Percentiles rank a stretch among this genome's conserved stretches.
Conservation (phyloP, 2,888 invertebrate species). For the Apeira syringaria region DNA sequence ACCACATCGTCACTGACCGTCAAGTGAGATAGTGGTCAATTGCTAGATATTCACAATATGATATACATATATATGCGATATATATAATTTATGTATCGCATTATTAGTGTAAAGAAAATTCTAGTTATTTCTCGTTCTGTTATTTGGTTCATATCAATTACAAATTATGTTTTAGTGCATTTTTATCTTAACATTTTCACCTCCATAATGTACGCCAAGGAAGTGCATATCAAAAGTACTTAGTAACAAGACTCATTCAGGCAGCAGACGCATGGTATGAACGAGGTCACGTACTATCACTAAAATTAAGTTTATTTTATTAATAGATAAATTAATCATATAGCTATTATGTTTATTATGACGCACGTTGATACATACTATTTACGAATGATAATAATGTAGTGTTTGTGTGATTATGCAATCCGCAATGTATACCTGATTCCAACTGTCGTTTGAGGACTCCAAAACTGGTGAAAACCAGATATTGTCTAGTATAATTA, state of each 20-base stretch:
- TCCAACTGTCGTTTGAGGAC: conserved; percentile 1
- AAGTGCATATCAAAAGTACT: conserved; percentile 5
- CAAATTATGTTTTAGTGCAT: not conserved
- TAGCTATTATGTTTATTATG: conserved; percentile 7
- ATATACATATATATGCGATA: too few species aligned
- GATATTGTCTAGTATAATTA: too few species aligned
- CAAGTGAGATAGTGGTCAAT: too few species aligned
- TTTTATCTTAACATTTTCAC: conserved; percentile 4
- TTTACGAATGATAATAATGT: not conserved
- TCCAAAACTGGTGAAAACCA: too few species aligned
- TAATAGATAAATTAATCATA: conserved; percentile 14
- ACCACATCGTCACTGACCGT: too few species aligned
- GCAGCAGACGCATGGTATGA: conserved; percentile 21
- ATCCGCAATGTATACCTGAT: not conserved
- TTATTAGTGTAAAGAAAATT: too few species aligned
- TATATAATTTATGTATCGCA: too few species aligned
- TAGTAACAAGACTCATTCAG: conserved; percentile 14
- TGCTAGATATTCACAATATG: too few species aligned
- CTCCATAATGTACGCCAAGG: not conserved
- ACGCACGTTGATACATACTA: not conserved
- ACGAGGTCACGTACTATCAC: conserved; percentile 23
- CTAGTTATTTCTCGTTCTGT: too few species aligned
- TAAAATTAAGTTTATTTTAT: conserved; percentile 11
- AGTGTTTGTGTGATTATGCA: not conserved
- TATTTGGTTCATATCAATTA: too few species aligned